These are phyloP conservation scores for Pteropus alecto DNA, from an alignment of 2,113 vertebrate species.

Conservation along the genomic window DNA sequence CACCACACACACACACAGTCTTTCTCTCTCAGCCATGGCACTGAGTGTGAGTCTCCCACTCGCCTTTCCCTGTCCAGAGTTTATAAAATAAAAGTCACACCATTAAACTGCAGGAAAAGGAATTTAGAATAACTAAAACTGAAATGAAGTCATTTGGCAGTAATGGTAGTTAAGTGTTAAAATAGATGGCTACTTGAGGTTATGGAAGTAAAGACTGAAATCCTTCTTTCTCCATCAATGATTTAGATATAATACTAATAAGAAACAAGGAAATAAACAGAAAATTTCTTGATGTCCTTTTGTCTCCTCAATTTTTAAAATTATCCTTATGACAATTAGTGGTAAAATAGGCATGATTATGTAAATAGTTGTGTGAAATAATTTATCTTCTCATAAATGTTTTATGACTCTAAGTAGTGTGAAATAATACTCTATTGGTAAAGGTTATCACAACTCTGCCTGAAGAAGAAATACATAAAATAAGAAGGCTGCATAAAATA, in stretches of 20 bases:
- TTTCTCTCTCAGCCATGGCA: background rate
- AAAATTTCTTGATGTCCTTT: slow-evolving; percentile 22
- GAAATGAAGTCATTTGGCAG: background rate
- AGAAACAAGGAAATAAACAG: background rate
- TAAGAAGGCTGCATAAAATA: background rate
- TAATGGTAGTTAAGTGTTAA: background rate
- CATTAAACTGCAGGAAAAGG: background rate
- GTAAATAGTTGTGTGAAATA: slow-evolving; percentile 28
- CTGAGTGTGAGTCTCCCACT: background rate
- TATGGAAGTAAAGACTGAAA: background rate
- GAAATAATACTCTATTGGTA: slow-evolving; percentile 30
- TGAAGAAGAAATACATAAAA: slow-evolving; percentile 7
- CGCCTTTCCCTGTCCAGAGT: background rate
- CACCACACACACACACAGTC: too few species aligned
- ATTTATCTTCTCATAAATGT: slow-evolving; percentile 35
- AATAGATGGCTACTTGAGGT: background rate
- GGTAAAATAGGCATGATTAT: slow-evolving; percentile 43
- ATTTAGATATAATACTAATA: background rate
- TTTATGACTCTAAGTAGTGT: background rate
- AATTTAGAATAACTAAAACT: background rate
- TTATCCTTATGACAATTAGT: slow-evolving; percentile 38
- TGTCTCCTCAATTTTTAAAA: slow-evolving; percentile 39
- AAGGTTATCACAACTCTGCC: background rate
- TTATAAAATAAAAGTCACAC: background rate
- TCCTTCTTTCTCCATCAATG: background rate